phyloP scores from a whole-genome alignment of 1,140 invertebrate species.

The Listronotus bonariensis region DNA sequence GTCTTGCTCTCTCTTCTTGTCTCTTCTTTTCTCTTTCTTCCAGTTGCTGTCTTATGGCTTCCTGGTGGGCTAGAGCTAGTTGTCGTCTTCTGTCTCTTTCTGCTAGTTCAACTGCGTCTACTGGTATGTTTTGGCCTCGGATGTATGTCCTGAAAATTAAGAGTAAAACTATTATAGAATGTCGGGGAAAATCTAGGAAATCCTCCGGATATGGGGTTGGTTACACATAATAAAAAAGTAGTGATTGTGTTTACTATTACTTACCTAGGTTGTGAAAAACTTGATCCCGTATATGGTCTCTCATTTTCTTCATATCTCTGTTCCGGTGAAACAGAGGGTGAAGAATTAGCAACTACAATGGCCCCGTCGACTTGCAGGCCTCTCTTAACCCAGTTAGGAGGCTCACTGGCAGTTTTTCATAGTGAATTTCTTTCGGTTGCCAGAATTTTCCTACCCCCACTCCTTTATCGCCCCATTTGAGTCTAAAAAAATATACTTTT shows the following conservation, averaged over 20 bases:
- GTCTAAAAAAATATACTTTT: too few relatives aligned
- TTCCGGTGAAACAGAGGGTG: constrained; percentile 53
- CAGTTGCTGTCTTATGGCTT: constrained; percentile 72
- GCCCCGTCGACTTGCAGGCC: constrained; percentile 59
- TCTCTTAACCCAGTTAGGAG: constrained; percentile 68
- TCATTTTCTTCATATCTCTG: constrained; percentile 47
- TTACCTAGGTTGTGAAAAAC: constrained; percentile 46
- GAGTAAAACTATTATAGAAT: too few relatives aligned
- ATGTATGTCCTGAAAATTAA: constrained; percentile 54
- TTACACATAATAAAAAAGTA: too few relatives aligned
- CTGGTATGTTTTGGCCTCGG: constrained; percentile 73
- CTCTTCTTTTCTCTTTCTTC: constrained; percentile 69
- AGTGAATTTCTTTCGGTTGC: constrained; percentile 61
- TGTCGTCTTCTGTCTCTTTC: constrained; percentile 70
- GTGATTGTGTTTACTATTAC: too few relatives aligned
- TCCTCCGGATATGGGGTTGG: too few relatives aligned
- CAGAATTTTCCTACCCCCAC: constrained; percentile 68
- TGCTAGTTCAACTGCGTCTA: constrained; percentile 68
- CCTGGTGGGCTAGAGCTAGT: constrained; percentile 73
- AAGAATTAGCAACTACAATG: constrained; percentile 49
- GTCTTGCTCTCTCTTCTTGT: constrained; percentile 67
- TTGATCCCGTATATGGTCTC: constrained; percentile 48
- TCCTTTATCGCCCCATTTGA: constrained; percentile 69
- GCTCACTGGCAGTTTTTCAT: constrained; percentile 47
- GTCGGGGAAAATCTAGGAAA: too few relatives aligned